These are phyloP conservation scores for Perca flavescens DNA, from an alignment of 2,113 vertebrate species.

Conservation along the genomic window DNA sequence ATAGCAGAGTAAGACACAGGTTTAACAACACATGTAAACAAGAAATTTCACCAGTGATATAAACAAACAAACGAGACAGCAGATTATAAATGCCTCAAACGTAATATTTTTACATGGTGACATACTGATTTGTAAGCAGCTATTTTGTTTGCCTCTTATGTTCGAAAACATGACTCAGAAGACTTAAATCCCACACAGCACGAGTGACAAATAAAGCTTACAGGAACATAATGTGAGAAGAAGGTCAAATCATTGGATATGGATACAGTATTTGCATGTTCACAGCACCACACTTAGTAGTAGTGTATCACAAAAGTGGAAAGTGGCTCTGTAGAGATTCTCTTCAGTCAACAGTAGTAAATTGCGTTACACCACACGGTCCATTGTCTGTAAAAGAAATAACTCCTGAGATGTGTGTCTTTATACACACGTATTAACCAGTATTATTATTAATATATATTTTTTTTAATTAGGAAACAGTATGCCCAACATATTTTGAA, in stretches of 20 bases:
- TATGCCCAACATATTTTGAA: conserved; percentile 22
- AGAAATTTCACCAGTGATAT: conserved; percentile 55
- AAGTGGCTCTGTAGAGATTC: conserved; percentile 44
- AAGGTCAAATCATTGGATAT: conserved; percentile 38
- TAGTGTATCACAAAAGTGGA: conserved; percentile 60
- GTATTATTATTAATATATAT: conserved; percentile 10
- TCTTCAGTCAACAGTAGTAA: conserved; percentile 44
- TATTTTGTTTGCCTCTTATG: conserved; percentile 56
- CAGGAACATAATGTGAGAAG: conserved; percentile 50
- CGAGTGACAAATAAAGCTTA: conserved; percentile 53
- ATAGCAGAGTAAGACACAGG: conserved; percentile 63
- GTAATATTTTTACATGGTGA: conserved; percentile 32
- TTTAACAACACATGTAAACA: conserved; percentile 63
- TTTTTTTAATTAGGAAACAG: background rate
- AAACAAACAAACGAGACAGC: conserved; percentile 34
- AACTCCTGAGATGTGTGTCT: conserved; percentile 69
- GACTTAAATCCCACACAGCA: conserved; percentile 59
- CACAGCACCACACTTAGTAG: conserved; percentile 63
- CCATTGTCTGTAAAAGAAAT: conserved; percentile 50
- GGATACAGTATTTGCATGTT: conserved; percentile 51
- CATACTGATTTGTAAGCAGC: conserved; percentile 55
- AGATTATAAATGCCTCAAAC: conserved; percentile 38
- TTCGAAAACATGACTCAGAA: conserved; percentile 52
- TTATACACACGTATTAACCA: conserved; percentile 33
- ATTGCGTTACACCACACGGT: conserved; percentile 49